Conservation (phyloP, 2,888 invertebrate genomes). For the Lomographa bimaculata region DNA sequence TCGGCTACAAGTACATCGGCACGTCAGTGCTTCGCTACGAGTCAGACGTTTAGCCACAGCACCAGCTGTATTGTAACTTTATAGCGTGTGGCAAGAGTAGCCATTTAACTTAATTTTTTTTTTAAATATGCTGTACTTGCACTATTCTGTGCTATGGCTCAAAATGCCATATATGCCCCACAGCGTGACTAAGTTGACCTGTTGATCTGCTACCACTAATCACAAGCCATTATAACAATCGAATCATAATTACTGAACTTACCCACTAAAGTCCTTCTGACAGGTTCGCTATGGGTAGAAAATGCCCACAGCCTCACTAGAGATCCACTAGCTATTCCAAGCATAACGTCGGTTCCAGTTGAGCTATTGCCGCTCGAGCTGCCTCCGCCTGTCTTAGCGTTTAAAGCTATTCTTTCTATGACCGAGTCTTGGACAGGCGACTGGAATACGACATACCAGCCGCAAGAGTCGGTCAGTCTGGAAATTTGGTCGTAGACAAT, state of each 20-base stretch:
- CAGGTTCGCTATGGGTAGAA: constrained; percentile 76
- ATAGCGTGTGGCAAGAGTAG: too few relatives aligned
- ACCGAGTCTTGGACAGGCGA: constrained; percentile 95
- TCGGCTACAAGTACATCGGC: too few relatives aligned
- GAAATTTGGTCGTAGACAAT: constrained; percentile 14
- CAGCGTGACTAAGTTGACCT: too few relatives aligned
- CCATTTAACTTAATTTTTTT: too few relatives aligned
- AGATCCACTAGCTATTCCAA: constrained; percentile 75
- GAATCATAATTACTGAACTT: constrained; percentile 29
- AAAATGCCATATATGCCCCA: too few relatives aligned
- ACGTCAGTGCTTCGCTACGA: too few relatives aligned
- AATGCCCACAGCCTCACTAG: constrained; percentile 77
- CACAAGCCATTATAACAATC: too few relatives aligned
- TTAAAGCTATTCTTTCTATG: constrained; percentile 96
- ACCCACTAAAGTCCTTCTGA: constrained; percentile 76
- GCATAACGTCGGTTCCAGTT: constrained; percentile 73
- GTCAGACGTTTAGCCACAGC: too few relatives aligned
- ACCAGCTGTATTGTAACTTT: too few relatives aligned
- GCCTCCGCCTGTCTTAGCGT: constrained; percentile 82
- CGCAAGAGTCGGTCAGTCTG: constrained; percentile 96
- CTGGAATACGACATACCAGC: constrained; percentile 98
- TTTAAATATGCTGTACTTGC: too few relatives aligned
- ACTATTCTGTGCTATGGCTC: too few relatives aligned
- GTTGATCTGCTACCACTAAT: too few relatives aligned
- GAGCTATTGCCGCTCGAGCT: constrained; percentile 62